Base-by-base conservation (phyloP, 2,113 vertebrate species). In the Motacilla alba region DNA sequence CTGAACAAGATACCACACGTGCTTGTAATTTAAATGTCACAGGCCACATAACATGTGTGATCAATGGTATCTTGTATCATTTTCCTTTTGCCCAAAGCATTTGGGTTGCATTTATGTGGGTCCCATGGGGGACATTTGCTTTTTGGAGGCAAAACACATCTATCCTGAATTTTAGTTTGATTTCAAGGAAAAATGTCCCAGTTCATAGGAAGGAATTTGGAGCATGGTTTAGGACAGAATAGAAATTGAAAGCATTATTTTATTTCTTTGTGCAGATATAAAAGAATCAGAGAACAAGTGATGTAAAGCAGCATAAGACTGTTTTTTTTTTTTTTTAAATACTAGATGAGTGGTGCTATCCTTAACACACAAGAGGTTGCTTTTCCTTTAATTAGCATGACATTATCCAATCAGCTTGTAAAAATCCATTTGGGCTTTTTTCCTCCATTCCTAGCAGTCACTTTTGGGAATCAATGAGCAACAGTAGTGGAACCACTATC, bases 21-120 rank as follows among this genome's bases (percentile, higher is more conserved):
- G 89, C 92, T 97, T 97, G 89, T 84, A 90, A 96, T 97, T 96
- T 93, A 92, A 88, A 74, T 66, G 77, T 84, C 79, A 67, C 5
- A 69, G 89, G 64, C 77, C 60, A 28, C 11, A 27, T 83, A 94
- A 63, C 72, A 60, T 70, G 59, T 41, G 59, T 41, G 46, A 83
- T 83, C 84, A 72, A 13, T 35, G 75, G 59, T 59, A 35, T 86
- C 82, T 62, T 50, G 24, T 59, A 47, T 39, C 0, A 3, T 69
- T 87, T 82, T 77, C 43, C 64, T 77, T 15, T 53, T 80, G 58
- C 72, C 18, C 49, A 15, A 53, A 81, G 41, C 7, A 1, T 50
- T 59, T 81, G 35, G 17, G 50, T 77, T 64, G 39, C 1, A 8
- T 83, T 94, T 89, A 60, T 5, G 3, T 24, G 35, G 35, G 26